Evolutionary conservation across 2,888 invertebrate species (phyloP).

Genomic region (Toxonevra muliebris): DNA sequence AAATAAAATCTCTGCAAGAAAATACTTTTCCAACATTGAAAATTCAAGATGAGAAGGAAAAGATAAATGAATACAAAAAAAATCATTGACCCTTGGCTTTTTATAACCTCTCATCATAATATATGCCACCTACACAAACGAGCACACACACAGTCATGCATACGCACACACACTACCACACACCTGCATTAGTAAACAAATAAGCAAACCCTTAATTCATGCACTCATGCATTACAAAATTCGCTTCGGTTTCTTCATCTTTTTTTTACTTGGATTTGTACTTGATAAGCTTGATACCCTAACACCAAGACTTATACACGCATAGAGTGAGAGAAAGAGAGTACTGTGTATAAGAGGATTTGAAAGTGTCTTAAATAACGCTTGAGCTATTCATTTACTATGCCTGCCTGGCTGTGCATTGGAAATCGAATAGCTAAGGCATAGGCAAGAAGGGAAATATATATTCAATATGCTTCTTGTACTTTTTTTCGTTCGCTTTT

Average conservation of each 20-base stretch:
- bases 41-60: no score
- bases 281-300: no score
- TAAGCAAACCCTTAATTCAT: conserved; percentile 11
- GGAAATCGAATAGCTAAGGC: no score
- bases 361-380: conserved; percentile 7
- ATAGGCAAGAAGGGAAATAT: no score
- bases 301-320: no score
- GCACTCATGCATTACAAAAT: conserved; percentile 21
- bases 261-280: no score
- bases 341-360: conserved; percentile 28
- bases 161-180: not conserved
- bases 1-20: not conserved
- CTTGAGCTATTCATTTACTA: not conserved
- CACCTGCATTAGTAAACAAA: not conserved
- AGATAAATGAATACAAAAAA: not conserved
- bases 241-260: no score
- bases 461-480: no score
- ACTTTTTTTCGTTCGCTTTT: no score
- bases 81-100: not conserved
- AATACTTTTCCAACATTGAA: conserved; percentile 1
- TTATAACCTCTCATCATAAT: not conserved
- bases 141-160: not conserved
- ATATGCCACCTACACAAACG: not conserved
- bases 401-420: no score
- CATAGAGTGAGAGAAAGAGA: no score